phyloP scores from a whole-genome alignment of 2,888 invertebrate species.

The Diadegma fenestrale region DNA sequence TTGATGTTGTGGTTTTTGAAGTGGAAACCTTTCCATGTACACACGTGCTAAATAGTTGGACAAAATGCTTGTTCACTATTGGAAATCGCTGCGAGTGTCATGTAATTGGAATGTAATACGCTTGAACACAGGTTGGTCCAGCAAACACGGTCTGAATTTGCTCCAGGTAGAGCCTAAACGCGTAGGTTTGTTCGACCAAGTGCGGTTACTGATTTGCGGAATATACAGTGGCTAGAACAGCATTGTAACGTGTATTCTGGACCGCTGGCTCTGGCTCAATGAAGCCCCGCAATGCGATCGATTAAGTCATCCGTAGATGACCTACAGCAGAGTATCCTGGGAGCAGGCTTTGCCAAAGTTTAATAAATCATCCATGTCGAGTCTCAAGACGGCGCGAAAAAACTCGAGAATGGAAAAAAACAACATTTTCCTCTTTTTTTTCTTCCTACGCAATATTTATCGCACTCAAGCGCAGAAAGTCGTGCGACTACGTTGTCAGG shows the following conservation, averaged over 20 bases:
- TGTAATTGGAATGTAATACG: conserved; percentile 41
- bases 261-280: conserved; percentile 64
- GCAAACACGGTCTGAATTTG: conserved; percentile 41
- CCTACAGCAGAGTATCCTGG: conserved; percentile 11
- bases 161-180: conserved; percentile 9
- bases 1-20: neutral
- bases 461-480: neutral
- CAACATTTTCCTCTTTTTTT: conserved; percentile 19
- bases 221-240: conserved; percentile 31
- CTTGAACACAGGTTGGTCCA: conserved; percentile 20
- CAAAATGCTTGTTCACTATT: conserved; percentile 31
- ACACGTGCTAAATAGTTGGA: neutral
- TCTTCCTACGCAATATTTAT: neutral
- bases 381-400: conserved; percentile 71
- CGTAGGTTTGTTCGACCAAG: conserved; percentile 23
- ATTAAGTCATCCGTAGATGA: conserved; percentile 64
- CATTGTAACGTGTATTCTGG: conserved; percentile 40
- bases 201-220: conserved; percentile 56
- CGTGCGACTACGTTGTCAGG: too few species aligned
- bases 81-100: conserved; percentile 4
- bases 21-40: too few species aligned
- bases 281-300: conserved; percentile 62
- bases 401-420: conserved; percentile 57
- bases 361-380: conserved; percentile 61
- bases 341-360: conserved; percentile 43